Base-by-base conservation (phyloP, 2,113 vertebrate genomes). In the Apus apus region DNA sequence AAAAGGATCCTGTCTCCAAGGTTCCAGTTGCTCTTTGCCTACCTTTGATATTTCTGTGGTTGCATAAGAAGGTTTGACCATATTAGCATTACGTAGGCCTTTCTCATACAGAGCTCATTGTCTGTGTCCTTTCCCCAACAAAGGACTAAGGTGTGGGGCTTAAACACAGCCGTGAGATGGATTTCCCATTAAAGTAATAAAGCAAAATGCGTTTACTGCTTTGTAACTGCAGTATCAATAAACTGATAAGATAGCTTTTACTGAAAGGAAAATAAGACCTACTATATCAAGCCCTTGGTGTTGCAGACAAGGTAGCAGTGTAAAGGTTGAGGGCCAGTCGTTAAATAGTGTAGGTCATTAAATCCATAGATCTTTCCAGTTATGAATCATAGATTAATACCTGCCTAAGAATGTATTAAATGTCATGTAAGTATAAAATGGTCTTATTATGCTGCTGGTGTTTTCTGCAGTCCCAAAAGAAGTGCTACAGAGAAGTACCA, bases 31-130 rank as follows among this genome's bases (percentile, higher is more conserved):
- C 15, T 97, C 96, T 78, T 71, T 70, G 79, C 78, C 86, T 66
- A 48, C 87, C 95, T 96, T 95, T 95, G 95, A 89, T 94, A 68
- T 53, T 88, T 48, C 83, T 57, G 85, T 46, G 85, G 80, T 96
- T 96, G 85, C 91, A 72, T 91, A 91, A 93, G 77, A 27, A 58
- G 70, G n/a, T 62, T 88, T 94, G 95, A 72, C 90, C 70, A 3
- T 23, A 73, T 21, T 82, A 9, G 79, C 45, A 20, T 93, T 93
- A 36, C 50, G 0, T 70, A 91, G 91, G n/a, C 27, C 45, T 75
- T 43, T 54, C 76, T 93, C 84, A 92, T 11, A 93, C 81, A 79
- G 93, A 67, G 60, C 68, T 94, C 71, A 21, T 89, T 89, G 93
- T 95, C 82, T 75, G 50, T 45, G 46, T 67, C 45, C 76, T 87